These are phyloP conservation scores for Colostygia pectinataria DNA, from an alignment of 2,888 invertebrate species.

Conservation along the genomic window DNA sequence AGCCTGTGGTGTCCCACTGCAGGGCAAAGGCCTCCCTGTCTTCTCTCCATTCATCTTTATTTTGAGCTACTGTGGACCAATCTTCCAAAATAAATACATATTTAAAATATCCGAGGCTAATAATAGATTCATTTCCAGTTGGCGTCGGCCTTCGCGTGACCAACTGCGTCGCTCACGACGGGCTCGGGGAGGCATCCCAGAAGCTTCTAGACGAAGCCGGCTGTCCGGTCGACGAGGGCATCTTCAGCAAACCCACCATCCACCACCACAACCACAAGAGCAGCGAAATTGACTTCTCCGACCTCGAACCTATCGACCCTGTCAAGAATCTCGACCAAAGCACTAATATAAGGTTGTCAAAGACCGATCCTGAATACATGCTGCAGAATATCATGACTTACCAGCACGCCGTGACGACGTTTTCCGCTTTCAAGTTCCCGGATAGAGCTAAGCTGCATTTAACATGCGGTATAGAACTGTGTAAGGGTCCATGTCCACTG, in stretches of 20 bases:
- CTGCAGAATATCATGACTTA: constrained; percentile 78
- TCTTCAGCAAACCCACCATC: constrained; percentile 81
- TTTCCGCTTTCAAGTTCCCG: constrained; percentile 92
- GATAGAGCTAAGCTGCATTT: constrained; percentile 90
- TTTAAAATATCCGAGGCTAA: no score
- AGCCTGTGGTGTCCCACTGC: no score
- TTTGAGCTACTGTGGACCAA: no score
- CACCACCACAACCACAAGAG: constrained; percentile 66
- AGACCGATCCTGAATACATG: constrained; percentile 63
- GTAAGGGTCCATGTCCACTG: constrained; percentile 86
- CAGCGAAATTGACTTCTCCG: constrained; percentile 66
- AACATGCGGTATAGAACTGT: constrained; percentile 90
- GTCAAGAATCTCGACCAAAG: constrained; percentile 61
- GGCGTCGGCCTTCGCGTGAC: constrained; percentile 89
- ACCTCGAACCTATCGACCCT: constrained; percentile 60
- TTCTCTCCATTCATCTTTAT: no score
- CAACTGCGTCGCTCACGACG: constrained; percentile 91
- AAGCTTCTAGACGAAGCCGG: constrained; percentile 88
- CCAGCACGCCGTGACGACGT: constrained; percentile 83
- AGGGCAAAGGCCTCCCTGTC: no score
- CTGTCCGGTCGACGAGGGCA: constrained; percentile 87
- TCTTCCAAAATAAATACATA: no score
- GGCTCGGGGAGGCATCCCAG: constrained; percentile 89
- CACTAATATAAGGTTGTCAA: constrained; percentile 54
- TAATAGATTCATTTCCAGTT: constrained; percentile 58